Evolutionary conservation across 2,113 vertebrate species (phyloP).

Genomic region (Pseudorasbora parva): DNA sequence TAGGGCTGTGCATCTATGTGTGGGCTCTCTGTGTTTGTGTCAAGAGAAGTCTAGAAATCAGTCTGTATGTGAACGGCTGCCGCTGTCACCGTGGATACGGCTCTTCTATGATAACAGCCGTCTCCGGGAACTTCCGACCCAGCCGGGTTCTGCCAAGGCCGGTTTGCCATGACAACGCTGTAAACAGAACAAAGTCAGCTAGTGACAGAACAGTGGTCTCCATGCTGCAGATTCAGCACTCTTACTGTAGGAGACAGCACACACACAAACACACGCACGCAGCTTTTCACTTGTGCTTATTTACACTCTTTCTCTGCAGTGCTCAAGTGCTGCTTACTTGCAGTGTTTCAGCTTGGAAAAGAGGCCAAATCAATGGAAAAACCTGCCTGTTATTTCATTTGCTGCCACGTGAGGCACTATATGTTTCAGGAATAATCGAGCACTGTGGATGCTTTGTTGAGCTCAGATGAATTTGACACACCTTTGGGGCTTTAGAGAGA

Average conservation of each 20-base stretch:
- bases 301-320: not conserved
- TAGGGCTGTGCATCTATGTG: not conserved
- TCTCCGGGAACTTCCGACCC: conserved; percentile 64
- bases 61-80: conserved; percentile 69
- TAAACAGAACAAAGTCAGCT: conserved; percentile 65
- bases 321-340: too few relatives aligned
- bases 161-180: conserved; percentile 63
- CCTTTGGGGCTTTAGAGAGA: not conserved
- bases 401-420: not conserved
- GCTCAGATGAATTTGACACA: not conserved
- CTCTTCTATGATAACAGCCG: conserved; percentile 45
- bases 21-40: not conserved
- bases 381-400: not conserved
- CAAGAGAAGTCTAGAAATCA: too few relatives aligned
- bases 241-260: not conserved
- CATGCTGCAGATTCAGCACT: conserved; percentile 13
- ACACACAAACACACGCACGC: conserved; percentile 19
- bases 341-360: too few relatives aligned
- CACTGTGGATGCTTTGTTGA: not conserved
- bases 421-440: not conserved
- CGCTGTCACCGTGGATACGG: conserved; percentile 62
- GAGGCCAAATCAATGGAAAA: not conserved
- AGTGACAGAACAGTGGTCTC: not conserved
- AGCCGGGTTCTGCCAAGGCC: conserved; percentile 55
- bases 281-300: not conserved